Percentiles rank a stretch among this genome's conserved stretches.
Evolutionary conservation across 2,113 vertebrate species (phyloP).

Genomic region (Phylloscopus whistleri): DNA sequence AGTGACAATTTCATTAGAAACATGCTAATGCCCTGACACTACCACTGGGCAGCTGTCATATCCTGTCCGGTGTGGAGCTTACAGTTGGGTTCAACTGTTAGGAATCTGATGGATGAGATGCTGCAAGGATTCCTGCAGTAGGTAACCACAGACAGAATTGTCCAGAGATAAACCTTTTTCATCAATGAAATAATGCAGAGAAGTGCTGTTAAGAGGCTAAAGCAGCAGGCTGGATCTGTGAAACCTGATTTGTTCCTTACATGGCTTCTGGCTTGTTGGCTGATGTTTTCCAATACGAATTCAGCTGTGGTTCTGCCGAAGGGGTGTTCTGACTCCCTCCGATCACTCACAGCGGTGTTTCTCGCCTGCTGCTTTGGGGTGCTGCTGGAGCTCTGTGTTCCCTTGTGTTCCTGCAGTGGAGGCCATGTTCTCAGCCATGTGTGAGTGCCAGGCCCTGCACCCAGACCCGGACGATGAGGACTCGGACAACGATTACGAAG

Average conservation of each 20-base stretch:
- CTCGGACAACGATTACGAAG: conserved; percentile 89
- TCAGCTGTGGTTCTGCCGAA: background rate
- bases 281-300: rapidly evolving
- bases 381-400: background rate
- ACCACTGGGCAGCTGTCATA: background rate
- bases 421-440: conserved; percentile 94
- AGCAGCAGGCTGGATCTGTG: background rate
- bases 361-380: background rate
- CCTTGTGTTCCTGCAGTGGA: conserved; percentile 78
- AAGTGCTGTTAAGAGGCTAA: background rate
- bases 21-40: background rate
- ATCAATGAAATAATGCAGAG: background rate
- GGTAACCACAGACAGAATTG: background rate
- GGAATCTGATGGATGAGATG: background rate
- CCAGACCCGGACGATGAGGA: conserved; percentile 92
- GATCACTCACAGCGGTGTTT: background rate
- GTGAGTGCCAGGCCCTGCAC: conserved; percentile 94
- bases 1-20: background rate
- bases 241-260: background rate
- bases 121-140: background rate
- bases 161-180: background rate
- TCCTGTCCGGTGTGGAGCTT: rapidly evolving
- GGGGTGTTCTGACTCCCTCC: background rate
- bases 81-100: background rate
- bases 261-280: background rate